phyloP scores from a whole-genome alignment of 2,113 vertebrate species.

The Riparia riparia region DNA sequence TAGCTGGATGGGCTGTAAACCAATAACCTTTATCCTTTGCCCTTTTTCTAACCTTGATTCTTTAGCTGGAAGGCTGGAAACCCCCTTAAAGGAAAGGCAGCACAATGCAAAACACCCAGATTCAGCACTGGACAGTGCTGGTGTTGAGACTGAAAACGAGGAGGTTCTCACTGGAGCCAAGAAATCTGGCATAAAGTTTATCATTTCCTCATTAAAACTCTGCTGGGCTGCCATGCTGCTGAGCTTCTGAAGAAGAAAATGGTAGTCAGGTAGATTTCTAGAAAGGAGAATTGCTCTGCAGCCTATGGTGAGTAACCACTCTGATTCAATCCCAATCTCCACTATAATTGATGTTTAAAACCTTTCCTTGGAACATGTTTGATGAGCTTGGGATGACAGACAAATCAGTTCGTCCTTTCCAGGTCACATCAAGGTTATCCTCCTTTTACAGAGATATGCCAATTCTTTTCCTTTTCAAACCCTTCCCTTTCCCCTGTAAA shows the following conservation, averaged over 20 bases:
- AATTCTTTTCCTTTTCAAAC: neutral
- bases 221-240: neutral
- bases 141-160: neutral
- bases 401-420: neutral
- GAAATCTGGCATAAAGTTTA: neutral
- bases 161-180: neutral
- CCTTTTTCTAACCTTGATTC: neutral
- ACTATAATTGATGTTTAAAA: neutral
- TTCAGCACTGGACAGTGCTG: constrained; percentile 59
- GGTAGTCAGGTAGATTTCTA: neutral
- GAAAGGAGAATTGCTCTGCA: neutral
- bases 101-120: neutral
- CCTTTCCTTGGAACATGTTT: neutral
- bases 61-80: neutral
- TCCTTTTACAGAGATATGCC: neutral
- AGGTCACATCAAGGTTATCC: neutral
- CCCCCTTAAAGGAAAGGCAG: neutral
- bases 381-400: neutral
- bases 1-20: neutral
- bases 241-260: neutral
- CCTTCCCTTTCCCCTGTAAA: neutral
- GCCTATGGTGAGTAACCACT: neutral
- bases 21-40: neutral
- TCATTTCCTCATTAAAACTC: neutral
- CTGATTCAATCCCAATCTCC: neutral